These are phyloP conservation scores for Ricordea florida DNA, from an alignment of 92 coral and sea anemone genomes.

Conservation along the genomic window DNA sequence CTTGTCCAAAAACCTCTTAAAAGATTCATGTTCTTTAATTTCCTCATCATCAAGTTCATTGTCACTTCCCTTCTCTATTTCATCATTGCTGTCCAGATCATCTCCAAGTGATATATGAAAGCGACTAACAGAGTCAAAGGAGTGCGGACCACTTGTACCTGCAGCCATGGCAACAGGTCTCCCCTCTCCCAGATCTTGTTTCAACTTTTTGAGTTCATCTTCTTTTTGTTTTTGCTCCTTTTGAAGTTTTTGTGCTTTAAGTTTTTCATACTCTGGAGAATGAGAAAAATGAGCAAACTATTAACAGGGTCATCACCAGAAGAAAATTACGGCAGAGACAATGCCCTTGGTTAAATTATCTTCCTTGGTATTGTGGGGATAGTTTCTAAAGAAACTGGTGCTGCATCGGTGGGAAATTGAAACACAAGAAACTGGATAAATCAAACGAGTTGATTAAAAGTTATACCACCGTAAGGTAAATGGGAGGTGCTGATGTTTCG, in stretches of 20 bases:
- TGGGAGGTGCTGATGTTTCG: too few species aligned
- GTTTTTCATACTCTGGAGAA: constrained; percentile 82
- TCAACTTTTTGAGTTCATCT: constrained; percentile 76
- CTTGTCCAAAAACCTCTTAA: constrained; percentile 77
- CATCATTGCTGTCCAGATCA: constrained; percentile 80
- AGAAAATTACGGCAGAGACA: background rate
- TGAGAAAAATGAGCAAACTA: background rate
- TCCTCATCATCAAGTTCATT: constrained; percentile 75
- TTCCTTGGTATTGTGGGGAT: too few species aligned
- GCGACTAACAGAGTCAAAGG: constrained; percentile 31
- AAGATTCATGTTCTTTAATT: constrained; percentile 81
- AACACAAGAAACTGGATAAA: too few species aligned
- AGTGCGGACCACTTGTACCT: constrained; percentile 23
- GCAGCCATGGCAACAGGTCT: constrained; percentile 73
- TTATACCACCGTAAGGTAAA: too few species aligned
- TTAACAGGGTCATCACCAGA: background rate
- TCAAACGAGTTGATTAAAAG: too few species aligned
- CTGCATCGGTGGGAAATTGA: too few species aligned
- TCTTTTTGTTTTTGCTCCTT: constrained; percentile 53
- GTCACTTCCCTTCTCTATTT: constrained; percentile 29
- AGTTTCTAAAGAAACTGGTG: too few species aligned
- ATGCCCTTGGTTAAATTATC: too few species aligned
- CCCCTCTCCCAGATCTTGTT: constrained; percentile 90
- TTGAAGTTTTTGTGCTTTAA: constrained; percentile 73
- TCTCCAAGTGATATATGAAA: constrained; percentile 66